Evolutionary conservation across 2,888 invertebrate genomes (phyloP).

Genomic region (Osedax frankpressi): DNA sequence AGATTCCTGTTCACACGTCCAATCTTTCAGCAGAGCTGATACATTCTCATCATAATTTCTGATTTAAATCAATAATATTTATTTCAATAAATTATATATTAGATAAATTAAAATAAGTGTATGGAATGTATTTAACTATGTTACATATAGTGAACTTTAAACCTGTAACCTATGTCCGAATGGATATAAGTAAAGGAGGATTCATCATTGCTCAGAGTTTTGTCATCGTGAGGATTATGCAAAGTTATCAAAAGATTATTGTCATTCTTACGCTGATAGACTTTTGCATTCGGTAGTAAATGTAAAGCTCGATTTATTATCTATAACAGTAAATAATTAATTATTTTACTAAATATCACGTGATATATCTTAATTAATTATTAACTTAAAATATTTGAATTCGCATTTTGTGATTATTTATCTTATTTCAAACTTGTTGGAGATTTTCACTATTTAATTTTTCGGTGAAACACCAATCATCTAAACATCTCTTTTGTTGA

Average conservation of each 20-base stretch:
- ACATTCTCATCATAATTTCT: slow-evolving; percentile 45
- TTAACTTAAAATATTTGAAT: too few relatives aligned
- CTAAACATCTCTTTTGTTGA: slow-evolving; percentile 38
- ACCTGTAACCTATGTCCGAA: slow-evolving; percentile 46
- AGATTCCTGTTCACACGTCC: slow-evolving; percentile 42
- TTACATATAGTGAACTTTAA: too few relatives aligned
- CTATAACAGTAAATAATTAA: too few relatives aligned
- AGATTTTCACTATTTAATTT: not conserved
- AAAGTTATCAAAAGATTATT: slow-evolving; percentile 39
- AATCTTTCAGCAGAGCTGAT: slow-evolving; percentile 37
- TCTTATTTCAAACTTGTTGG: not conserved
- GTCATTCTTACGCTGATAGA: slow-evolving; percentile 42
- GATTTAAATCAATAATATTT: too few relatives aligned
- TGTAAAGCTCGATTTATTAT: slow-evolving; percentile 36
- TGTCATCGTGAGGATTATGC: slow-evolving; percentile 37
- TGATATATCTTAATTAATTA: too few relatives aligned
- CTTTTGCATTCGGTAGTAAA: slow-evolving; percentile 38
- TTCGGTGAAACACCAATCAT: slow-evolving; percentile 44
- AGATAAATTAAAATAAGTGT: too few relatives aligned
- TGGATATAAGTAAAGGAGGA: slow-evolving; percentile 42
- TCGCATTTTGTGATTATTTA: not conserved
- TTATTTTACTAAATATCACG: too few relatives aligned
- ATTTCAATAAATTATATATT: too few relatives aligned
- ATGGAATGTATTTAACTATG: too few relatives aligned
- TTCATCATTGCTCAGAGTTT: slow-evolving; percentile 34